Base-by-base conservation (phyloP, 2,113 vertebrate genomes). In the Pangasianodon hypophthalmus region DNA sequence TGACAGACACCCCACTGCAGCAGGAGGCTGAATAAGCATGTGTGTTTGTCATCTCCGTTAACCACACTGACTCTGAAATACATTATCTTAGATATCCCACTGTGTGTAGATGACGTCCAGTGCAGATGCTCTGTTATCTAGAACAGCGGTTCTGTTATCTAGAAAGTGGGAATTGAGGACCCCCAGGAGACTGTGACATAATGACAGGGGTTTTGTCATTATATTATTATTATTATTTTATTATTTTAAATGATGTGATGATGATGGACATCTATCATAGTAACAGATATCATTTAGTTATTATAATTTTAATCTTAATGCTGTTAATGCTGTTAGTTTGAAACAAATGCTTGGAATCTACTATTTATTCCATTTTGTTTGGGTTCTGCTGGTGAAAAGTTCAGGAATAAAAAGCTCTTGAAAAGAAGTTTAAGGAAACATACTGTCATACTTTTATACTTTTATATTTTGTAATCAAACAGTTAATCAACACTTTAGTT, bases 1-100 rank as follows among this genome's bases (percentile, higher is more conserved):
- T 92, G 44, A 91, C 89, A 64, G 90, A 85, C 91, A 77, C 90
- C 87, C 75, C 90, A 44, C 58, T 60, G 44, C 92, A 92, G 91
- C 90, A 91, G 91, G 91, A 91, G 92, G 92, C 92, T 83, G 84
- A 91, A 91, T 91, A 82, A 91, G 77, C 84, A 77, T 88, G 83
- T 91, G 84, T 88, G 58, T 88, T 86, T 81, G 67, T 88, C 77
- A 86, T 79, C 75, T 69, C 62, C 32, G 56, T 75, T 86, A 64
- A 83, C 62, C 54, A 5, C 71, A 71, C 69, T 44, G 44, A 41
- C 75, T 86, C 19, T 73, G 69, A 26, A 62, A 41, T 46, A 54
- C n/a, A 29, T 62, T 86, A 41, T 89, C 84, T 86, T 84, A 19
- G 41, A 50, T 84, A 86, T 64, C 67, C 67, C 60, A 80, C 86